Evolutionary conservation across 2,888 invertebrate species (phyloP), one percentile per base, ranked within the genome.

Genomic region (Aporophyla nigra): DNA sequence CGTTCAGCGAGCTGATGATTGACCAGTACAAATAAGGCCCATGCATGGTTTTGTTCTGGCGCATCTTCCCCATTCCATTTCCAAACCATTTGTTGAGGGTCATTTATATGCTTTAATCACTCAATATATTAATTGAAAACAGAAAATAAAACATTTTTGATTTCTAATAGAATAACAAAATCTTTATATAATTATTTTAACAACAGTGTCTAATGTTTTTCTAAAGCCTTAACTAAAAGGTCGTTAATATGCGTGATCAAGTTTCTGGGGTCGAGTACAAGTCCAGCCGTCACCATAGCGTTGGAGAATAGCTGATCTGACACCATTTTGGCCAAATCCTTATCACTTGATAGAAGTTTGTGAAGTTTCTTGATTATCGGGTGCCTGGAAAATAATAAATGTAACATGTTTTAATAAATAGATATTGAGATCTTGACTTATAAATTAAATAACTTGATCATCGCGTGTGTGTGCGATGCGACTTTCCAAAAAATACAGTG

Each of bases 221-320:
- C 98, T 88, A 99, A 97, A 63, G 98, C 98, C 93, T 98, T 97
- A 4, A 97, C 97, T 84, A 99, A 94, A 71, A 99, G 97, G 87
- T 98, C 98, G 94, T 99, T 99, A 96, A 99, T 98, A 74, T 98
- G 97, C 4, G 97, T 97, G 49, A 99, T 97, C 84, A 99, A 97
- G 79, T 98, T 97, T 83, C 99, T 97, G 0, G 99, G 98, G 96
- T 99, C 99, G 92, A 99, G 98, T 1, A 99, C 97, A 51, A 99
- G 97, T 16, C 99, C 99, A 58, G 99, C 99, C 7, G 98, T 98
- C 16, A 99, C 98, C 99, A 99, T 99, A 0, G 99, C 98, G 93
- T 99, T 99, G 76, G 98, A 98, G 93, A 99, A 99, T 58, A 99
- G 93, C 97, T 99, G 99, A 92, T 99, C 98, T 0, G 98, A 97